Base-by-base conservation (phyloP, 2,113 vertebrate species). In the Otis tarda region DNA sequence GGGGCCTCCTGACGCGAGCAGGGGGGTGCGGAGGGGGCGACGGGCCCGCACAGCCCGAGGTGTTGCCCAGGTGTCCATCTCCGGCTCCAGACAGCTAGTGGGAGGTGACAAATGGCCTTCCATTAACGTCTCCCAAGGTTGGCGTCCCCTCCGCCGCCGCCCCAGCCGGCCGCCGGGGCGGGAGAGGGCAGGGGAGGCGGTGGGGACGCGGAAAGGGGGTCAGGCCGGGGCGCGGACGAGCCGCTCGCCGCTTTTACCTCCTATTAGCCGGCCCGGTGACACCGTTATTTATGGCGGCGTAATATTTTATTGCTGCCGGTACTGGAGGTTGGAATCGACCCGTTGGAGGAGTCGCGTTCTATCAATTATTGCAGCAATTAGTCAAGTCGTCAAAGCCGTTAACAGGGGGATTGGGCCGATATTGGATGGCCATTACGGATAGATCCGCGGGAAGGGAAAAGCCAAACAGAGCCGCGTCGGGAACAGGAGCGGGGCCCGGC, bases 281-380 rank as follows among this genome's bases (percentile, higher is more conserved):
- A 94, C 96, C 17, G 93, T 98, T 98, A 98, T 98, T 98, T 98
- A 98, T 98, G 97, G 96, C 76, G 73, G 95, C 84, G 73, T 97
- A 96, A 97, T 96, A 93, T 98, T 98, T 99, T 99, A 98, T 99
- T 98, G 98, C 98, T 98, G 96, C 98, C 65, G 88, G 97, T 96
- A 78, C 60, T 94, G 19, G 53, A 93, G 97, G 95, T 97, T 95
- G 97, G 64, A 98, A 99, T 98, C 97, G 98, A 99, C 99, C 98
- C 91, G 97, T 97, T 97, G 96, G 8, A 94, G 97, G 97, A 98
- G 98, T 98, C 97, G 67, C 97, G 95, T 97, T 98, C 98, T 98
- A 98, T 99, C 98, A 98, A 99, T 99, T 98, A 99, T 99, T 98
- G 98, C 96, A 83, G 98, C 98, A 98, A 99, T 99, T 99, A 99